These are phyloP conservation scores for Hypsibius dujardini DNA, from an alignment of 1,140 invertebrate genomes.

Conservation along the genomic window DNA sequence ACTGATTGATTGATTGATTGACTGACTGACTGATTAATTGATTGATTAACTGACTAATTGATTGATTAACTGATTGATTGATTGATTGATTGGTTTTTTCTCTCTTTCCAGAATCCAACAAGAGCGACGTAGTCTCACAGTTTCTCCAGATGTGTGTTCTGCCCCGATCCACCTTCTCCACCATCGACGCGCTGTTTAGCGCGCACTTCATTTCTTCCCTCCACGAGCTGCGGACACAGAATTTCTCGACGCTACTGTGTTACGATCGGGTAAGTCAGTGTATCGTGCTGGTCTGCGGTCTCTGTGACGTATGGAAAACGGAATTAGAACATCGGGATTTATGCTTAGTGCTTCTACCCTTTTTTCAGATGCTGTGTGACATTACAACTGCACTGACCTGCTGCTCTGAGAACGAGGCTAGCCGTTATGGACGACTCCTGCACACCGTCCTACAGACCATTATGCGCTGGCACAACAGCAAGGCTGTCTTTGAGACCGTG, in stretches of 20 bases:
- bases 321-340: no score
- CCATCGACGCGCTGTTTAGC: conserved; percentile 84
- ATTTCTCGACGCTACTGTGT: conserved; percentile 90
- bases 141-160: conserved; percentile 91
- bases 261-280: conserved; percentile 86
- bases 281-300: no score
- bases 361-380: conserved; percentile 78
- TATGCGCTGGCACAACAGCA: conserved; percentile 84
- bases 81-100: no score
- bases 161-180: conserved; percentile 81
- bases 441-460: conserved; percentile 77
- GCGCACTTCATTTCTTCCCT: conserved; percentile 90
- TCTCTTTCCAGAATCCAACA: conserved; percentile 44
- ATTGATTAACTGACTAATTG: no score
- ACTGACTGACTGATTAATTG: no score
- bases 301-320: no score
- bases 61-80: no score
- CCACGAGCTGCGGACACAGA: conserved; percentile 81
- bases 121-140: conserved; percentile 87
- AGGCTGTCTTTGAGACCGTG: conserved; percentile 66
- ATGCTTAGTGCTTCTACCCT: no score
- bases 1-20: no score
- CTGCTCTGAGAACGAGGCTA: conserved; percentile 92
- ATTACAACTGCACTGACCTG: conserved; percentile 91
- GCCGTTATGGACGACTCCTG: conserved; percentile 83